A percentile compares a stretch with the other conserved stretches of the same genome.
These are phyloP conservation scores for Cerastoderma edule DNA, from an alignment of 2,888 invertebrate species.

Conservation along the genomic window DNA sequence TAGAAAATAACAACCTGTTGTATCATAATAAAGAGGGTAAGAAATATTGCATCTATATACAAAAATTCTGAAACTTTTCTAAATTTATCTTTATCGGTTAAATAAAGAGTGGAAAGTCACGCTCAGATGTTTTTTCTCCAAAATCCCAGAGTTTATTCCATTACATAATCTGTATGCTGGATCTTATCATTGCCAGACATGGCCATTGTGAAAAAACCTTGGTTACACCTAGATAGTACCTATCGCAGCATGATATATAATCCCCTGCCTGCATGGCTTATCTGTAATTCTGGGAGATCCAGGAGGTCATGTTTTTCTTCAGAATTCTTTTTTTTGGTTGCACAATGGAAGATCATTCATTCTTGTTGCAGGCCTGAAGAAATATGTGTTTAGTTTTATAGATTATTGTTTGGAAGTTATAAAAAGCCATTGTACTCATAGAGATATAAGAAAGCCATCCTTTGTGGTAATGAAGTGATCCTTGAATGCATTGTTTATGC, in stretches of 20 bases:
- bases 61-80: neutral
- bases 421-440: too few species aligned
- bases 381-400: too few species aligned
- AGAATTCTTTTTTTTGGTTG: neutral
- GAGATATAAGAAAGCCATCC: too few species aligned
- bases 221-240: slow-evolving; percentile 22
- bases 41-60: neutral
- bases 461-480: too few species aligned
- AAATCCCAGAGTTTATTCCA: neutral
- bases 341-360: too few species aligned
- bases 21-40: neutral
- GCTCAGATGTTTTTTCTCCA: neutral
- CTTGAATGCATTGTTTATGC: too few species aligned
- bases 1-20: too few species aligned
- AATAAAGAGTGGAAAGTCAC: slow-evolving; percentile 6
- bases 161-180: neutral
- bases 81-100: too few species aligned
- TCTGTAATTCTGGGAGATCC: neutral
- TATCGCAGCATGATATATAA: slow-evolving; percentile 16
- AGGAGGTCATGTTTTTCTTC: slow-evolving; percentile 12
- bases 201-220: slow-evolving; percentile 6
- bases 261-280: slow-evolving; percentile 13
- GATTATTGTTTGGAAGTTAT: too few species aligned
- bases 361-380: too few species aligned
- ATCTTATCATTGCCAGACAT: slow-evolving; percentile 8